These are phyloP conservation scores for Orchesella cincta DNA, from an alignment of 1,140 invertebrate genomes.

Conservation along the genomic window DNA sequence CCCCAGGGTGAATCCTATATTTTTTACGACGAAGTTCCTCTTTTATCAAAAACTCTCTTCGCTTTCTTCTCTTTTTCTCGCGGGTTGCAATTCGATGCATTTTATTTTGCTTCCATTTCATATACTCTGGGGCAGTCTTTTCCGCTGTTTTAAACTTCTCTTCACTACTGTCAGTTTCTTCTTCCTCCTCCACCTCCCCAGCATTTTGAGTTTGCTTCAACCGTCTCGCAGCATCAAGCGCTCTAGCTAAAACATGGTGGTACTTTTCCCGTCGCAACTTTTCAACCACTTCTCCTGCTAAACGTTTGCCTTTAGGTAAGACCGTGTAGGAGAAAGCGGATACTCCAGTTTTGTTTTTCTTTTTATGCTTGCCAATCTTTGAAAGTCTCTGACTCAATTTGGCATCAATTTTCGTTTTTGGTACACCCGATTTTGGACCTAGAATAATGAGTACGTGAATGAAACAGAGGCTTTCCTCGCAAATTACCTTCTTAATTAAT, in stretches of 20 bases:
- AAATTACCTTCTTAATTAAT: too few relatives aligned
- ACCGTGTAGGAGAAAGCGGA: not conserved
- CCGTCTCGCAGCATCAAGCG: not conserved
- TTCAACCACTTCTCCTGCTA: not conserved
- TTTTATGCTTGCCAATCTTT: not conserved
- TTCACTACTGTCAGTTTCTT: not conserved
- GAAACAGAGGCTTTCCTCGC: too few relatives aligned
- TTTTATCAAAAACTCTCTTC: not conserved
- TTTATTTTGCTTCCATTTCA: not conserved
- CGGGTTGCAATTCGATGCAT: not conserved
- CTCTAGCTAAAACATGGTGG: not conserved
- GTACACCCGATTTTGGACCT: too few relatives aligned
- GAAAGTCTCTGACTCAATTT: too few relatives aligned
- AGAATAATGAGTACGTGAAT: too few relatives aligned
- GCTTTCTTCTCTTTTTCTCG: too few relatives aligned
- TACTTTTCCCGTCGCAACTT: not conserved
- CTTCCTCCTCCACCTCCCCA: not conserved
- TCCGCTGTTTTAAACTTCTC: not conserved
- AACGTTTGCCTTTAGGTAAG: not conserved
- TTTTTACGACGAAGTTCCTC: not conserved
- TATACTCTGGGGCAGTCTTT: not conserved
- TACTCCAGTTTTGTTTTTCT: too few relatives aligned
- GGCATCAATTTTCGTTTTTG: too few relatives aligned
- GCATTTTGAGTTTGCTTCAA: not conserved
- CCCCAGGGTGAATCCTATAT: not conserved